Evolutionary conservation across 2,888 invertebrate genomes (phyloP), one percentile per base, ranked within the genome.

Genomic region (Bembecia ichneumoniformis): DNA sequence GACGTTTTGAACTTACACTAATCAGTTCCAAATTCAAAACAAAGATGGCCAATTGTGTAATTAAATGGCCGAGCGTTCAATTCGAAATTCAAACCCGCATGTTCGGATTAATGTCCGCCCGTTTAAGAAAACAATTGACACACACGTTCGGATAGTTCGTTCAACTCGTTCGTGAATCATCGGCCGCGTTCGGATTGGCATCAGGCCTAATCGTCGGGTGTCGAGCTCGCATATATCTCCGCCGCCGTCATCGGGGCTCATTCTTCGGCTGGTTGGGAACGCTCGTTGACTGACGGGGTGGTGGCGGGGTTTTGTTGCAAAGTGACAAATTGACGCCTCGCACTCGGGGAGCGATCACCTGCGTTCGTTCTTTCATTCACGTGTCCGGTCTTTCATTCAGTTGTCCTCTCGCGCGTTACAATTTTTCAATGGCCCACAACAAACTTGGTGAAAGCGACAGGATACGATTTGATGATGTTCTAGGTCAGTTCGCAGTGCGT

Each of bases 91-190:
- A 66, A 71, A 66, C 80, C 80, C 82, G 82, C 82, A 81, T 82
- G 74, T 66, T 66, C 67, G 66, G 73, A 75, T 74, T 73, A 71
- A 76, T 73, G 71, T 68, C 65, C 64, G 66, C 71, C 72, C 75
- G 74, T 80, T 79, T 75, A 77, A 77, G 81, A 83, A 82, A 83
- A 83, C 84, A 82, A 84, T 84, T 82, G 83, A 72, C 72, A 72
- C 71, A 66, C 66, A 62, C 68, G 76, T 68, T 71, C 68, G 66
- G 63, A 59, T 59, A 58, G 69, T 68, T 68, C 67, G 68, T 73
- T 83, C 80, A 81, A 74, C 82, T 69, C 80, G 75, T 74, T 75
- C 74, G 77, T 80, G 82, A 78, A 77, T 79, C 80, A 80, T 77
- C 73, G 74, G 67, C 66, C 58, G 64, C 60, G 59, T 59, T 74